Evolutionary conservation across 2,113 vertebrate species (phyloP).

Genomic region (Albula glossodonta): DNA sequence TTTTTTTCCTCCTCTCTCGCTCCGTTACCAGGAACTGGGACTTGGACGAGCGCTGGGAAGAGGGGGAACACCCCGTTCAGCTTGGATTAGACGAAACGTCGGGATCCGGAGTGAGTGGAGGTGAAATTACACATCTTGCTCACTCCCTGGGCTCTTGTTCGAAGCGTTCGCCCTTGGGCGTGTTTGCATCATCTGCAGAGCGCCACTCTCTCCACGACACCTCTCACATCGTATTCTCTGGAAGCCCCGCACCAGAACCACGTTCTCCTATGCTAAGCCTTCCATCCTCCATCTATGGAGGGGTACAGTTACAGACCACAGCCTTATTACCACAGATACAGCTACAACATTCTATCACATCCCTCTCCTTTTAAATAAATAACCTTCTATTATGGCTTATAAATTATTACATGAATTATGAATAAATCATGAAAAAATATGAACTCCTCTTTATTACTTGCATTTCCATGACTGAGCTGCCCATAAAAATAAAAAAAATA

Average conservation of each 20-base stretch:
- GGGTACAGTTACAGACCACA: too few relatives aligned
- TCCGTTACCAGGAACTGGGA: not conserved
- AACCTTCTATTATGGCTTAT: slow-evolving; percentile 43
- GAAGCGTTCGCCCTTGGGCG: not conserved
- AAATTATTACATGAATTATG: slow-evolving; percentile 25
- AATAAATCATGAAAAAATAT: slow-evolving; percentile 58
- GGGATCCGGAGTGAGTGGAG: not conserved
- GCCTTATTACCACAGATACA: not conserved
- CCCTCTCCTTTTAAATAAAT: slow-evolving; percentile 42
- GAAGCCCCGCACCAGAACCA: not conserved
- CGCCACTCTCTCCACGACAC: not conserved
- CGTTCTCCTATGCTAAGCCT: too few relatives aligned
- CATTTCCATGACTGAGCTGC: slow-evolving; percentile 40
- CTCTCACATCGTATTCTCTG: not conserved
- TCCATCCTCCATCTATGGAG: too few relatives aligned
- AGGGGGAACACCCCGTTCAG: not conserved
- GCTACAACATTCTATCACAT: not conserved
- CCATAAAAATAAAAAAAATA: not conserved
- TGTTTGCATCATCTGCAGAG: slow-evolving; percentile 3
- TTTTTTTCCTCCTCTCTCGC: too few relatives aligned
- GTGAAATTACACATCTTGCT: slow-evolving; percentile 1
- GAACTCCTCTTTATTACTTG: slow-evolving; percentile 33
- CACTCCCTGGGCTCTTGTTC: slow-evolving; percentile 6
- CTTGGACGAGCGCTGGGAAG: not conserved
- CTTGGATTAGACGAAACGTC: slow-evolving; percentile 10